Percentiles rank a stretch among this genome's conserved stretches.
Evolutionary conservation across 2,888 invertebrate species (phyloP).

Genomic region (Latheticus oryzae): DNA sequence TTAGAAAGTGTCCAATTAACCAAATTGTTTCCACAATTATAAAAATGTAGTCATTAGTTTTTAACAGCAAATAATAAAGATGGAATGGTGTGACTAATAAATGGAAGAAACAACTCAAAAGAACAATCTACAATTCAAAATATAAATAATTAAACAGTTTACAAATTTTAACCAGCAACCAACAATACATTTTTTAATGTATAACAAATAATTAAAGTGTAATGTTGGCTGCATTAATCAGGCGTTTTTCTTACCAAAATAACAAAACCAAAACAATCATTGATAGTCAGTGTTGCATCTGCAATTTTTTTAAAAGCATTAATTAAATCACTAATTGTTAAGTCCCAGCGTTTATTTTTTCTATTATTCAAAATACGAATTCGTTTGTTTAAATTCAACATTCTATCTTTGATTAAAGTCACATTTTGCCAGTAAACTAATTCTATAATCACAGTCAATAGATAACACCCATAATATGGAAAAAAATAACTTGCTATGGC

Average conservation of each 20-base stretch:
- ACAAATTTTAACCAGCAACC: too few relatives aligned
- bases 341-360: constrained; percentile 21
- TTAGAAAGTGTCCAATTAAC: constrained; percentile 69
- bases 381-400: constrained; percentile 17
- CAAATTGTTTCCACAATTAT: constrained; percentile 69
- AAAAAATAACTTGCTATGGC: background rate
- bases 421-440: constrained; percentile 23
- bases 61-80: constrained; percentile 69
- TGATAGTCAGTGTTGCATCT: constrained; percentile 15
- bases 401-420: constrained; percentile 1
- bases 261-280: constrained; percentile 28
- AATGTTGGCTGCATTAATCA: background rate
- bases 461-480: constrained; percentile 23
- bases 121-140: constrained; percentile 59
- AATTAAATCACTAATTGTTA: constrained; percentile 8
- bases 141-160: too few relatives aligned
- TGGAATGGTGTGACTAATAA: constrained; percentile 73
- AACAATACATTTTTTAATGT: too few relatives aligned
- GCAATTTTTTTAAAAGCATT: constrained; percentile 13
- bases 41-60: constrained; percentile 58
- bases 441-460: constrained; percentile 11
- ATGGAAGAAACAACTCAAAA: constrained; percentile 71
- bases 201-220: too few relatives aligned
- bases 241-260: constrained; percentile 15
- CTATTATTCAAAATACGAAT: too few relatives aligned